These are phyloP conservation scores for Brachyhypopomus gauderio DNA, from an alignment of 2,113 vertebrate genomes.

Conservation along the genomic window DNA sequence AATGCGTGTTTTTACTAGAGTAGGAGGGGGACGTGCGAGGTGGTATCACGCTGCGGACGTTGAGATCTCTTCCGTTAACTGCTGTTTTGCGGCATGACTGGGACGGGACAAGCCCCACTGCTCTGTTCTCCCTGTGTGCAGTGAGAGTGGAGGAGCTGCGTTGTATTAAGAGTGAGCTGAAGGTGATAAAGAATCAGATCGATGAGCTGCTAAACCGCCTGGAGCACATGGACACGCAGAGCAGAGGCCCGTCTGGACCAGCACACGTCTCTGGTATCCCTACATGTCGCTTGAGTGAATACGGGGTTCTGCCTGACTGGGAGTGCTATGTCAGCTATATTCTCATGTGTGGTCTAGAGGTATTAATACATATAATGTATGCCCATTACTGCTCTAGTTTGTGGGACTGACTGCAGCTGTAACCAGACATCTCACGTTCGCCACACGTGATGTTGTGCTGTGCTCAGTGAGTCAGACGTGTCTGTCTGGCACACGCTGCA, in stretches of 20 bases:
- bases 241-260: conserved; percentile 62
- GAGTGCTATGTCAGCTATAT: too few relatives aligned
- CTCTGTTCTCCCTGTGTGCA: conserved; percentile 49
- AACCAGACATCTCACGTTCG: too few relatives aligned
- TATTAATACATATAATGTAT: too few relatives aligned
- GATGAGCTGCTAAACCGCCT: conserved; percentile 80
- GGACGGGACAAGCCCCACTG: not conserved
- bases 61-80: conserved; percentile 7
- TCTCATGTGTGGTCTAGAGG: too few relatives aligned
- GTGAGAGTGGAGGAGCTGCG: conserved; percentile 74
- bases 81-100: conserved; percentile 8
- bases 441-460: too few relatives aligned
- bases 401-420: too few relatives aligned
- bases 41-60: not conserved
- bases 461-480: too few relatives aligned
- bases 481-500: too few relatives aligned
- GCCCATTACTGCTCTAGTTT: too few relatives aligned
- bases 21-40: conserved; percentile 18
- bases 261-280: not conserved
- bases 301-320: not conserved
- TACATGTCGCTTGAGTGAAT: not conserved
- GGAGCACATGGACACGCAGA: conserved; percentile 75
- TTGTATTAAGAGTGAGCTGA: conserved; percentile 78
- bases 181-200: conserved; percentile 81
- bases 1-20: conserved; percentile 31